Evolutionary conservation across 2,113 vertebrate species (phyloP).

Genomic region (Petaurus breviceps): DNA sequence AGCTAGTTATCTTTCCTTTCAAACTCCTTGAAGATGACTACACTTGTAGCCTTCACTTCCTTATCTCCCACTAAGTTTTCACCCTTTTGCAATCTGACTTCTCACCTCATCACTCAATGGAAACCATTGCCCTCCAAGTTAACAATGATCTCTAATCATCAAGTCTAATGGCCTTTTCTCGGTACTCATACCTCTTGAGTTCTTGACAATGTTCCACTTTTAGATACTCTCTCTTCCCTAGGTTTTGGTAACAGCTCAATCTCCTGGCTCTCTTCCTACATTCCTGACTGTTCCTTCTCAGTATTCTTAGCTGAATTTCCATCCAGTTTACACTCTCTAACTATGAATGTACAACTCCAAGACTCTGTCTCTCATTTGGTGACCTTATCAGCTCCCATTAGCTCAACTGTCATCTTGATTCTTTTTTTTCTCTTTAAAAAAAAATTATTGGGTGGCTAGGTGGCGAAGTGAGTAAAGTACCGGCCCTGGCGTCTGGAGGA

Average conservation of each 20-base stretch:
- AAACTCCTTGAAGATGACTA: neutral
- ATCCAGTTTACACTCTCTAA: neutral
- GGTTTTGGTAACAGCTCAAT: neutral
- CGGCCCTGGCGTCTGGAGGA: no score
- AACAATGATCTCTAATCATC: neutral
- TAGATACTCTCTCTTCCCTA: neutral
- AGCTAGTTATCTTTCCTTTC: neutral
- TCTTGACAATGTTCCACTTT: neutral
- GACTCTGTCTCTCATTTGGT: neutral
- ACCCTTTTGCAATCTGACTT: neutral
- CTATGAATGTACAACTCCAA: neutral
- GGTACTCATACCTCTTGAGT: neutral
- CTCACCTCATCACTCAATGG: neutral
- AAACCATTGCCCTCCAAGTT: neutral
- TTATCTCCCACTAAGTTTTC: neutral
- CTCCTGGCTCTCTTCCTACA: neutral
- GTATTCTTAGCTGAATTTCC: neutral
- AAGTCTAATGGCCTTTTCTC: neutral
- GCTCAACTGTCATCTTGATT: neutral
- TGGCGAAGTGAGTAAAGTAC: no score
- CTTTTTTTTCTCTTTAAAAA: neutral
- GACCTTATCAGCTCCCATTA: neutral
- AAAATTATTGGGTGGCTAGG: no score
- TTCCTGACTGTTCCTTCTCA: neutral
- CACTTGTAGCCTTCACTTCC: neutral